phyloP scores from a whole-genome alignment of 2,113 vertebrate species.

The Gadus chalcogrammus region DNA sequence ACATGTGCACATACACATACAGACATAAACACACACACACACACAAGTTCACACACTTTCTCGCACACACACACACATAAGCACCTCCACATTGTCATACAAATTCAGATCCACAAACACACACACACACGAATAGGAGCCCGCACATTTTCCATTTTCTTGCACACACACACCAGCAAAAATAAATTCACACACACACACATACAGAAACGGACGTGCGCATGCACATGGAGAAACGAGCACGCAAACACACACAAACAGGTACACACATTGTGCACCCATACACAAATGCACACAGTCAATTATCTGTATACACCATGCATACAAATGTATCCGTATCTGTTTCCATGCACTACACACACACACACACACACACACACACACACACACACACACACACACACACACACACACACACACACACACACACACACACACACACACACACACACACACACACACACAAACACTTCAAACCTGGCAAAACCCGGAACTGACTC shows the following conservation, averaged over 20 bases:
- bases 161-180: conserved; percentile 20
- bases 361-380: conserved; percentile 19
- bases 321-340: too few species aligned
- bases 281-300: conserved; percentile 10
- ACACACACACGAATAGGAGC: not conserved
- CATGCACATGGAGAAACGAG: conserved; percentile 17
- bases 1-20: not conserved
- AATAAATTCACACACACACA: not conserved
- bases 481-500: conserved; percentile 7
- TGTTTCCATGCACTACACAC: conserved; percentile 11
- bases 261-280: conserved; percentile 2
- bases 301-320: too few species aligned
- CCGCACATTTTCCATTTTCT: not conserved
- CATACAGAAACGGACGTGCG: conserved; percentile 17
- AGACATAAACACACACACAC: conserved; percentile 44
- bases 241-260: conserved; percentile 23
- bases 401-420: conserved; percentile 41
- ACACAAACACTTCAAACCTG: conserved; percentile 58
- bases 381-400: too few species aligned
- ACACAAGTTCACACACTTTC: not conserved
- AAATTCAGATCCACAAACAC: conserved; percentile 1
- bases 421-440: conserved; percentile 39
- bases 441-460: conserved; percentile 37
- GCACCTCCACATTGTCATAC: not conserved
- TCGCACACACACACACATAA: not conserved